Percentiles rank a stretch among this genome's conserved stretches.
Evolutionary conservation across 1,140 invertebrate species (phyloP).

Genomic region (Trypoxylus dichotomus): DNA sequence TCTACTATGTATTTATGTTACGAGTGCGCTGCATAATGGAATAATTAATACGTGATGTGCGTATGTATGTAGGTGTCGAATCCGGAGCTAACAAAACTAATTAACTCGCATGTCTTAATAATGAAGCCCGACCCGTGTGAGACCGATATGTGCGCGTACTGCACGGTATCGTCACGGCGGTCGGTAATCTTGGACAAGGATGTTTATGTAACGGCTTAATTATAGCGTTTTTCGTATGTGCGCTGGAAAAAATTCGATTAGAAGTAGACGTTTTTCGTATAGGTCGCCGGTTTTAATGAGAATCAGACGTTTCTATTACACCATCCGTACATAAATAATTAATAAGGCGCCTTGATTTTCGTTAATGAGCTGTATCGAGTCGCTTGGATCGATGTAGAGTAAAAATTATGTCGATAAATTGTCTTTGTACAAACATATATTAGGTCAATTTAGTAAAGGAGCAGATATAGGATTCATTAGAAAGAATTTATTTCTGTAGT

Average conservation of each 20-base stretch:
- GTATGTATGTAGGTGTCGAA: constrained; percentile 3
- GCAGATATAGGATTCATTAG: too few relatives aligned
- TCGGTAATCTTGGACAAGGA: background rate
- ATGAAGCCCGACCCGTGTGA: background rate
- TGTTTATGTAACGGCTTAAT: constrained; percentile 21
- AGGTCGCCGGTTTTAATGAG: background rate
- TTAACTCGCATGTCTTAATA: constrained; percentile 20
- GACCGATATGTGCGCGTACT: background rate
- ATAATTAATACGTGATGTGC: constrained; percentile 14
- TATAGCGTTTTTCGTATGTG: background rate
- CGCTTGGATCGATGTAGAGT: too few relatives aligned
- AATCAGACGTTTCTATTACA: background rate
- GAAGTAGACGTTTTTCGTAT: constrained; percentile 4
- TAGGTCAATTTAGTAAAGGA: too few relatives aligned
- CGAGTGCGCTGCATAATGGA: background rate
- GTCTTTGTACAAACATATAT: too few relatives aligned
- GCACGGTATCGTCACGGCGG: background rate
- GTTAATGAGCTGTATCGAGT: too few relatives aligned
- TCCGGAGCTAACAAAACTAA: constrained; percentile 12
- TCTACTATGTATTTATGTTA: background rate
- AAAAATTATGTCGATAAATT: too few relatives aligned
- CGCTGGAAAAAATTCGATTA: background rate
- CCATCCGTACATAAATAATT: background rate
- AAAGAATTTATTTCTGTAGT: too few relatives aligned
- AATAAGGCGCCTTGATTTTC: too few relatives aligned